phyloP scores from a whole-genome alignment of 2,888 invertebrate genomes.

The Plagiodera versicolora region DNA sequence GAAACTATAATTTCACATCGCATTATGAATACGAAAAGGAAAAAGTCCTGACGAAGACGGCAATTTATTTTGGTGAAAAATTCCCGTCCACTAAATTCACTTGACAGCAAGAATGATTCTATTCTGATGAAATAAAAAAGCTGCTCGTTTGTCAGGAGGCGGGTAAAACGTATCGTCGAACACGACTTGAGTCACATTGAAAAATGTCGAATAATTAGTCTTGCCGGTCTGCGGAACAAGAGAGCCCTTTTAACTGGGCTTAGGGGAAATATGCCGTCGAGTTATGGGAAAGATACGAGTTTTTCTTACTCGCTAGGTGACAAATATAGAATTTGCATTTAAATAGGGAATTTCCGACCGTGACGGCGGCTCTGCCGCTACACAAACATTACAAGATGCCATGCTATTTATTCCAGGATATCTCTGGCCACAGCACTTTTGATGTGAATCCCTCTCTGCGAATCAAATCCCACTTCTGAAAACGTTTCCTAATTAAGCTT shows the following conservation, averaged over 20 bases:
- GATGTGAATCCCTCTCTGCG: slow-evolving; percentile 51
- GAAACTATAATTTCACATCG: too few species aligned
- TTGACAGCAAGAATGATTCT: slow-evolving; percentile 28
- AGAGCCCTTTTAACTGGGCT: slow-evolving; percentile 17
- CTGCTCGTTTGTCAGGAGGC: slow-evolving; percentile 34
- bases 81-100: slow-evolving; percentile 23
- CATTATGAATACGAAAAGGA: too few species aligned
- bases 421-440: slow-evolving; percentile 36
- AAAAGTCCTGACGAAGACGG: neutral
- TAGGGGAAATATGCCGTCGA: slow-evolving; percentile 52
- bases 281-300: slow-evolving; percentile 54
- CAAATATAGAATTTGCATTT: slow-evolving; percentile 70
- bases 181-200: slow-evolving; percentile 43
- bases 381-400: slow-evolving; percentile 10
- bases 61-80: slow-evolving; percentile 23
- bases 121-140: slow-evolving; percentile 35
- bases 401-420: slow-evolving; percentile 1
- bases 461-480: slow-evolving; percentile 53
- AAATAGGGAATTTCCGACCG: slow-evolving; percentile 69
- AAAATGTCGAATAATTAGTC: slow-evolving; percentile 51
- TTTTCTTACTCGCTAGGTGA: slow-evolving; percentile 57
- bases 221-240: slow-evolving; percentile 35
- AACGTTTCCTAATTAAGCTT: slow-evolving; percentile 58
- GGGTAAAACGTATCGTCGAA: slow-evolving; percentile 38
- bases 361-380: slow-evolving; percentile 45